These are phyloP conservation scores for Iselma pallidipennis DNA, from an alignment of 2,888 invertebrate genomes.

Conservation along the genomic window DNA sequence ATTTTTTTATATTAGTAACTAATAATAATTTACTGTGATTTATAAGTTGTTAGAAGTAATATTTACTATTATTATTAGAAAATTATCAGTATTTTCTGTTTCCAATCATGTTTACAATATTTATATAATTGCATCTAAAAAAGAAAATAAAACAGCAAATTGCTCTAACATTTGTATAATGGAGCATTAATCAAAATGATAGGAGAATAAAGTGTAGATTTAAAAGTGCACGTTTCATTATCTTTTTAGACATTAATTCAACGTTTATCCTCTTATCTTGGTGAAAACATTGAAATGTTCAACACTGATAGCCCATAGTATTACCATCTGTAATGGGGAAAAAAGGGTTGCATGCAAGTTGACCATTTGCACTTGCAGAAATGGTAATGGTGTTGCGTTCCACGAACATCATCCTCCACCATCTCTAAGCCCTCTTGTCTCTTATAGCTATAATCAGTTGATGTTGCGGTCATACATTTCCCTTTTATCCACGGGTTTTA, in stretches of 20 bases:
- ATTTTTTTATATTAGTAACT: no score
- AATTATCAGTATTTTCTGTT: no score
- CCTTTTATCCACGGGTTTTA: slow-evolving; percentile 17
- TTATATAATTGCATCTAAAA: no score
- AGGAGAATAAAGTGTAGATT: no score
- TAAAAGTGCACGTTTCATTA: no score
- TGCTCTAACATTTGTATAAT: no score
- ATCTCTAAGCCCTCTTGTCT: not conserved
- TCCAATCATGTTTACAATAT: no score
- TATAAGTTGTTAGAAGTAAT: no score
- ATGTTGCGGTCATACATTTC: slow-evolving; percentile 14
- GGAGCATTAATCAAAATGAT: no score
- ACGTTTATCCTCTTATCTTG: not conserved
- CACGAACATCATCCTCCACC: slow-evolving; percentile 2
- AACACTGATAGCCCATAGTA: not conserved
- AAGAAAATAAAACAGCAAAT: no score
- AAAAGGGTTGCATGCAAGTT: not conserved
- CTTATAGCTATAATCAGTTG: slow-evolving; percentile 11
- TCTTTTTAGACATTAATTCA: not conserved
- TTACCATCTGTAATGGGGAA: not conserved
- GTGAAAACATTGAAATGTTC: not conserved
- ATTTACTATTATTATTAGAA: no score
- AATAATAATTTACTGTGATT: no score
- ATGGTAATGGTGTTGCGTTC: slow-evolving; percentile 11
- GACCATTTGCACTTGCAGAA: slow-evolving; percentile 9